A percentile compares a stretch with the other conserved stretches of the same genome.
phyloP scores from a whole-genome alignment of 2,888 invertebrate species.

The Zonitis immaculata region DNA sequence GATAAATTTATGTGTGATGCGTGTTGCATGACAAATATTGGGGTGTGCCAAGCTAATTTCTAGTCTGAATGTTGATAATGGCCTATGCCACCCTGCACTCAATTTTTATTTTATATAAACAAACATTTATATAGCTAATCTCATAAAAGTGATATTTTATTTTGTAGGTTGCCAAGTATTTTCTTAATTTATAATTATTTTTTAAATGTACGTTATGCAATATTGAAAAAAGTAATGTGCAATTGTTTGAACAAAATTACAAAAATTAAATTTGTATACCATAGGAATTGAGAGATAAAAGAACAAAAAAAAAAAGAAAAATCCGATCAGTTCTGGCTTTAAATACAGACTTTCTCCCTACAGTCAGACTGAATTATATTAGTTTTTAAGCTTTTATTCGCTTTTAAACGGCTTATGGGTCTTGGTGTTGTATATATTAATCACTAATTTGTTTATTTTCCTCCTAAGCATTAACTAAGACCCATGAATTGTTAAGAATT shows the following conservation, averaged over 20 bases:
- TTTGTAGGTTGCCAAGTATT: constrained; percentile 35
- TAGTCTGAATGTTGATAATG: constrained; percentile 39
- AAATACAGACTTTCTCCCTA: constrained; percentile 10
- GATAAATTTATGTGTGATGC: constrained; percentile 15
- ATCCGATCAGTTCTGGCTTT: constrained; percentile 29
- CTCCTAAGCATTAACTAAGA: constrained; percentile 25
- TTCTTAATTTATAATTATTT: constrained; percentile 30
- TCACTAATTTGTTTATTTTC: constrained; percentile 23
- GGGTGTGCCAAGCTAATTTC: constrained; percentile 40
- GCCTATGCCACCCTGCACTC: constrained; percentile 31
- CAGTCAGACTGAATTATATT: constrained; percentile 30
- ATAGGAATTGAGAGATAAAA: constrained; percentile 31
- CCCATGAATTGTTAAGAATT: constrained; percentile 34
- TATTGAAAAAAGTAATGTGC: constrained; percentile 33
- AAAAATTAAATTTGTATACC: constrained; percentile 34
- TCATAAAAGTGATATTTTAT: constrained; percentile 36
- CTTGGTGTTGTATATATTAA: constrained; percentile 37
- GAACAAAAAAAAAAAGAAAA: constrained; percentile 13
- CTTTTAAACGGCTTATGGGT: constrained; percentile 38
- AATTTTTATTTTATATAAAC: constrained; percentile 27
- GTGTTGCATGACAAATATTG: constrained; percentile 19
- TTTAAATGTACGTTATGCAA: constrained; percentile 31
- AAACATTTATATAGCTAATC: constrained; percentile 21
- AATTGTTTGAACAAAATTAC: constrained; percentile 24
- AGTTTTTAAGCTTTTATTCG: constrained; percentile 38